Evolutionary conservation across 2,888 invertebrate species (phyloP), one percentile per base, ranked within the genome.

Genomic region (Tipula confusa): DNA sequence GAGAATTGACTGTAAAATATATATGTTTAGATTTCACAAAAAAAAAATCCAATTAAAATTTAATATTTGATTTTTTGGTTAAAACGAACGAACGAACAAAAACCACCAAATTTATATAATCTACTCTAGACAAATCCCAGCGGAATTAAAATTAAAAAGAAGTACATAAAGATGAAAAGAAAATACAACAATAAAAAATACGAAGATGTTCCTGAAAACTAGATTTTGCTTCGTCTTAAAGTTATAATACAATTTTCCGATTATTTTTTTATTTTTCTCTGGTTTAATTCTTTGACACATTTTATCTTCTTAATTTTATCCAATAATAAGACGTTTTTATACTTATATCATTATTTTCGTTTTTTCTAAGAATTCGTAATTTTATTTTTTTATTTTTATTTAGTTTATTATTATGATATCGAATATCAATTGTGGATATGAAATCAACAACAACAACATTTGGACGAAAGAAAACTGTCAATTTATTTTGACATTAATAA

Each of bases 21-120:
- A 64, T 64, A 9, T 18, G 24, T 18, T 24, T 24, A 24, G 24
- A 24, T 24, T 24, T 64, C 43, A 2, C 9, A 36, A 15, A 15
- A 43, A 43, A 24, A 64, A 64, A 64, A 64, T 64, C 64, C 64
- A 64, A 64, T 64, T 64, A 64, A 64, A 64, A 64, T 64, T 64
- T 64, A 64, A 64, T 64, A 64, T 64, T 64, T 64, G 64, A 64
- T 64, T 64, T 64, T 64, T 64, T 64, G 64, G 64, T 24, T 64
- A 24, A 64, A 64, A n/a, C 15, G 43, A 64, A 64, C 24, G 24
- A 64, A 64, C 24, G 64, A 64, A 64, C 64, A 24, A 64, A 24
- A 24, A 64, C 18, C 64, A 11, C 24, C 64, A 64, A 64, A 64
- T 64, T 64, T 64, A 64, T 64, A 64, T 24, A 64, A 64, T 64